Base-by-base conservation (phyloP, 2,888 invertebrate genomes). In the Metopia argyrocephala region DNA sequence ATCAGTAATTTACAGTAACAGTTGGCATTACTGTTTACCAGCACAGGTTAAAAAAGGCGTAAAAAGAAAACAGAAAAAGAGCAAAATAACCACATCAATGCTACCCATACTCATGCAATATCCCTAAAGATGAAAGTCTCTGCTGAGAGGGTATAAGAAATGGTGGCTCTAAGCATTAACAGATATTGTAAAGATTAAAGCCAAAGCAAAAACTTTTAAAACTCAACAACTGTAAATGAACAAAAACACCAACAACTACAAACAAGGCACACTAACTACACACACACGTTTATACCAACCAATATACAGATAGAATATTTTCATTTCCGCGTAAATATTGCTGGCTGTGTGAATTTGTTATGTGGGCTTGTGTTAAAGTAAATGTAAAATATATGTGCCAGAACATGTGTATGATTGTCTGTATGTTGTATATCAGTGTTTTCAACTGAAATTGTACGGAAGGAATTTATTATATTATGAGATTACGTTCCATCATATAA, bases 391-490 rank as follows among this genome's bases (percentile, higher is more conserved):
- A 18, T 20, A 21, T 46, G 4, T 66, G 46, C 9, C 4, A 9
- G 9, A 20, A 31, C n/a, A n/a, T 57, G 46, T 38, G 27, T 20
- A 38, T 65, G 45, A 27, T 21, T 28, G 21, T 57, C 23, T 25
- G 38, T 61, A 45, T 61, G 28, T 61, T 20, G 21, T 76, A n/a
- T n/a, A n/a, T n/a, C n/a, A n/a, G n/a, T n/a, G n/a, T 75, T 70
- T 75, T 82, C 74, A 73, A 78, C 78, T 83, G 76, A 82, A 84
- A 84, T 83, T 83, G 76, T 76, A 83, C 76, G 83, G 78, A 82
- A 84, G 78, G 82, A 83, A 83, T 84, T 84, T 82, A 82, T 83
- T 84, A 82, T n/a, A n/a, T 84, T 83, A 83, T 83, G 82, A 83
- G 82, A 83, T 84, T 83, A 83, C 80, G 61, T 78, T 74, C 69